A percentile compares a stretch with the other conserved stretches of the same genome.
phyloP scores from a whole-genome alignment of 2,797 vertebrate species.

The Heterohyrax brucei region DNA sequence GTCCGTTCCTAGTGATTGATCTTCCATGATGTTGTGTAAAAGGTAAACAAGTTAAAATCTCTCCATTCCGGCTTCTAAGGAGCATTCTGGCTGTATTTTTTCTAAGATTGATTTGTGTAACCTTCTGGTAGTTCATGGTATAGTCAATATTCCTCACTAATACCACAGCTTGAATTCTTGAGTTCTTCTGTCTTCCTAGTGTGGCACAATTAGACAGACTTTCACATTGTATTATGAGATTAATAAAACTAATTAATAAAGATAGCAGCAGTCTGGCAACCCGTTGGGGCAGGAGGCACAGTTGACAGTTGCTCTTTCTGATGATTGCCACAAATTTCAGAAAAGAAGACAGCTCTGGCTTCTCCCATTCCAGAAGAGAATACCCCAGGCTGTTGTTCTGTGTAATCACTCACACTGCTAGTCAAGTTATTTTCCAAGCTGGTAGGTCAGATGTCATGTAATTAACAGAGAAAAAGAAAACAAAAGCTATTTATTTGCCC shows the following conservation, averaged over 20 bases:
- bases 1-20: background rate
- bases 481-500: conserved; percentile 54
- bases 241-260: conserved; percentile 80
- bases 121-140: background rate
- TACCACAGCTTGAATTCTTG: background rate
- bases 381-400: conserved; percentile 75
- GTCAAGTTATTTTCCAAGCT: conserved; percentile 72
- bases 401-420: conserved; percentile 69
- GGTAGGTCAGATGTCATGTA: conserved; percentile 70
- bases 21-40: background rate
- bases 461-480: conserved; percentile 68
- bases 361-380: conserved; percentile 30
- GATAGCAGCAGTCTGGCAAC: conserved; percentile 4
- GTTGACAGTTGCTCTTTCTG: conserved; percentile 79
- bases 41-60: background rate
- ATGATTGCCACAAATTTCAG: conserved; percentile 63
- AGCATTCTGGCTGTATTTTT: background rate
- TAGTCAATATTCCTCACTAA: background rate
- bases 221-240: conserved; percentile 51
- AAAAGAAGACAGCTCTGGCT: conserved; percentile 66
- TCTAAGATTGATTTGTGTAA: background rate
- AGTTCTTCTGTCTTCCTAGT: background rate
- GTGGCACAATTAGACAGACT: conserved; percentile 62
- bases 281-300: conserved; percentile 29
- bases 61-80: background rate